Percentiles rank a stretch among this genome's conserved stretches.
phyloP scores from a whole-genome alignment of 2,113 vertebrate species.

The Gavia stellata region DNA sequence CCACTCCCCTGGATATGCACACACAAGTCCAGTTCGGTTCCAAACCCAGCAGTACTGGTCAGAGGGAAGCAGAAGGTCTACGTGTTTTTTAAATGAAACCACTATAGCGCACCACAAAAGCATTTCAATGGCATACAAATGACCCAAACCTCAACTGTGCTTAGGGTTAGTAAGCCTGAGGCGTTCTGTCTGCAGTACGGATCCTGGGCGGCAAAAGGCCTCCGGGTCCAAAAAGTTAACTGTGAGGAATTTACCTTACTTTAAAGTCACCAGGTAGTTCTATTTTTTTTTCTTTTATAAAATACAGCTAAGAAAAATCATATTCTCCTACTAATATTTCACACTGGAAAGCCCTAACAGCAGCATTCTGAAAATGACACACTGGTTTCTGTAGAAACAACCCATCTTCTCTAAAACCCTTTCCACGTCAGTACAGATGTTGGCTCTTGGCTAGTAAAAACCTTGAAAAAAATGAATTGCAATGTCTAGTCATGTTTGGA shows the following conservation, averaged over 20 bases:
- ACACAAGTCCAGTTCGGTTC: not conserved
- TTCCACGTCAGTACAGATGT: not conserved
- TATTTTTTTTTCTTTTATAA: not conserved
- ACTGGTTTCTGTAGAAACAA: not conserved
- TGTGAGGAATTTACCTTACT: not conserved
- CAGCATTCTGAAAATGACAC: not conserved
- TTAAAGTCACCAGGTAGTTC: not conserved
- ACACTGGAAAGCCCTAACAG: not conserved
- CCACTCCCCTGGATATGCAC: not conserved
- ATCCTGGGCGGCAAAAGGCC: not conserved
- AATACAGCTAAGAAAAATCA: not conserved
- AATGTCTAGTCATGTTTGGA: constrained; percentile 41
- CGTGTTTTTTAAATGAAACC: not conserved
- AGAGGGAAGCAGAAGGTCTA: not conserved
- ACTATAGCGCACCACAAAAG: not conserved
- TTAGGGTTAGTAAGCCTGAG: not conserved
- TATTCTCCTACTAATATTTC: not conserved
- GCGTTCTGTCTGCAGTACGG: not conserved
- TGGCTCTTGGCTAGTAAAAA: not conserved
- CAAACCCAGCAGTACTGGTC: not conserved
- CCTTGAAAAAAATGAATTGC: not conserved
- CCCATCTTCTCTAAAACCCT: not conserved
- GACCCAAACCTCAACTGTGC: not conserved
- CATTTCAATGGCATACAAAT: constrained; percentile 7
- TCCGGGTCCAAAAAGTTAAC: not conserved